Conservation (phyloP, 2,113 vertebrate genomes). For the Gymnogyps californianus region DNA sequence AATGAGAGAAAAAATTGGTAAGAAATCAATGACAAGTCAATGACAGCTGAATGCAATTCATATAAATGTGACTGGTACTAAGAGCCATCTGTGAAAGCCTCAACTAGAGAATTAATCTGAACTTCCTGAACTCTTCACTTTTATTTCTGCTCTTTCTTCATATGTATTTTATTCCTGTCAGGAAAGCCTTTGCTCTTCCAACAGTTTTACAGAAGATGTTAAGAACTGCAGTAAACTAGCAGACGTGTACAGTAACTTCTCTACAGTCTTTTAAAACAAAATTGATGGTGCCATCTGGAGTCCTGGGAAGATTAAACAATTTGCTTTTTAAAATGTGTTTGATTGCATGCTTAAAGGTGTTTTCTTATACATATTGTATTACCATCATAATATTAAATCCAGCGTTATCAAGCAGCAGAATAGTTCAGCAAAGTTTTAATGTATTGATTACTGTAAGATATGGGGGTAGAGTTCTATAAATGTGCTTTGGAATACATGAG, state of each 20-base stretch:
- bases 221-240: conserved; percentile 17
- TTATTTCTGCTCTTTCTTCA: conserved; percentile 39
- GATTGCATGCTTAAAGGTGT: background rate
- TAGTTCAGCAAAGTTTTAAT: background rate
- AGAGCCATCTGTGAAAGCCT: conserved; percentile 18
- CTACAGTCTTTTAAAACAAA: background rate
- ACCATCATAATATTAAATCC: background rate
- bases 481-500: background rate
- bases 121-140: conserved; percentile 44
- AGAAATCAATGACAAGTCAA: conserved; percentile 46
- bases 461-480: background rate
- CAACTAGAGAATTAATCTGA: conserved; percentile 32
- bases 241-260: background rate
- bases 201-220: conserved; percentile 31
- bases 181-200: conserved; percentile 49
- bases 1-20: conserved; percentile 38
- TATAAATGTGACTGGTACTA: background rate
- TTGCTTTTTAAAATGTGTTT: conserved; percentile 11
- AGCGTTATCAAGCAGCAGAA: background rate
- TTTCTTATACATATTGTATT: background rate
- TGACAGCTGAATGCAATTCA: conserved; percentile 32
- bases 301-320: conserved; percentile 16
- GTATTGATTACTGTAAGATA: background rate
- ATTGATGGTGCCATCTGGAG: conserved; percentile 48
- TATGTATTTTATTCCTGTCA: conserved; percentile 30